Percentiles rank a stretch among this genome's conserved stretches.
Conservation (phyloP, 2,888 invertebrate genomes). For the Deilephila elpenor region DNA sequence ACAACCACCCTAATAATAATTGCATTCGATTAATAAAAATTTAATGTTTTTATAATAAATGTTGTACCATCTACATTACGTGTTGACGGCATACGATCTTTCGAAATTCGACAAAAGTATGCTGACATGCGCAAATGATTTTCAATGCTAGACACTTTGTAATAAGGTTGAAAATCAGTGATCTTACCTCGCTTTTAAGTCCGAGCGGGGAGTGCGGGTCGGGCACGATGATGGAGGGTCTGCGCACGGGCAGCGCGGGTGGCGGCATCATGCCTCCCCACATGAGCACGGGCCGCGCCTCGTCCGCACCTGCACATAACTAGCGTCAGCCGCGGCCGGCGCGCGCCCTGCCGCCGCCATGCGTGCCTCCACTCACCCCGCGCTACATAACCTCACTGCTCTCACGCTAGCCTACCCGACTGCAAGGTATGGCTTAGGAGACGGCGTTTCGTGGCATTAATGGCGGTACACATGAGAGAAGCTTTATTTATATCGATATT, state of each 20-base stretch:
- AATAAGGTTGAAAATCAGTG: too few relatives aligned
- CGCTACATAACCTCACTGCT: background rate
- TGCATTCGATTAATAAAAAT: too few relatives aligned
- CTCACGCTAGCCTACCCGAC: background rate
- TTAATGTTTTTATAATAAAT: too few relatives aligned
- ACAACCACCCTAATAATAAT: too few relatives aligned
- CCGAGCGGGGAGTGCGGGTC: conserved; percentile 84
- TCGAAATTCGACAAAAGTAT: too few relatives aligned
- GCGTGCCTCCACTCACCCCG: conserved; percentile 2
- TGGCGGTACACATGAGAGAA: conserved; percentile 5
- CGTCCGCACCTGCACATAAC: conserved; percentile 57
- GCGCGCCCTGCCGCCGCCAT: conserved; percentile 1
- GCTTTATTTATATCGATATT: background rate
- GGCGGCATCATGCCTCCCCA: conserved; percentile 78
- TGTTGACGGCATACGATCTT: too few relatives aligned
- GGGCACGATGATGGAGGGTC: conserved; percentile 86
- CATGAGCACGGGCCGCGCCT: conserved; percentile 62
- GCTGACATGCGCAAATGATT: too few relatives aligned
- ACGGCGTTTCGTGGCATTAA: background rate
- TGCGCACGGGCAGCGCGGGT: conserved; percentile 87
- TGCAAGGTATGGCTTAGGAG: background rate
- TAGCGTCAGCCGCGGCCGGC: background rate
- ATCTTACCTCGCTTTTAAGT: conserved; percentile 83
- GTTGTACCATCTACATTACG: too few relatives aligned
- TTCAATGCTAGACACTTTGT: too few relatives aligned